Base-by-base conservation (phyloP, 2,797 vertebrate species). In the Myotis vivesi region DNA sequence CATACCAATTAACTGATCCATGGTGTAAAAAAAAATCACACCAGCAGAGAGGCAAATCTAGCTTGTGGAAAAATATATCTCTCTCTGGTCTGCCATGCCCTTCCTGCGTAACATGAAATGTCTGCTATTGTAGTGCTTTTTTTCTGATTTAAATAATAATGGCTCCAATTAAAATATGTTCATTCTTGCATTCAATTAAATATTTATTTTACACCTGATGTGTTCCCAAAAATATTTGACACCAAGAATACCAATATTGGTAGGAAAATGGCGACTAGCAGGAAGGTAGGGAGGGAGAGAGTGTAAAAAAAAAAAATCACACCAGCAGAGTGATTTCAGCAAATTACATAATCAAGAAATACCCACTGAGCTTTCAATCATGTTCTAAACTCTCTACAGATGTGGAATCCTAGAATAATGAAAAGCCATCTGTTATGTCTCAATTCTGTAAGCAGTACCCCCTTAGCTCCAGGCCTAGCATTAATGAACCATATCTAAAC, bases 331-430 rank as follows among this genome's bases (percentile, higher is more conserved):
- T 81, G 69, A 92, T 68, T 87, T 90, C 15, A 72, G 85, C 73
- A 73, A 92, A 96, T 77, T 1, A 0, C 69, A 94, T 69, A 87
- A 92, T 85, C 71, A 94, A 87, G 92, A 96, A 96, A 91, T 79
- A 76, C 5, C 75, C 86, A 80, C 49, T 71, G 79, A 96, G 44
- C 38, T 76, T 87, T 69, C 69, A 79, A 28, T 83, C 36, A 72
- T 71, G 57, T 79, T 94, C 76, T 62, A 81, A 0, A 72, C 44
- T 71, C 36, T 73, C 44, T 73, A 91, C 20, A 95, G 57, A 94
- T 76, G 20, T 84, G 59, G 49, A 92, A 72, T 81, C 72, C 59
- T 38, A 64, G 64, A 85, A 86, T 76, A 86, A 76, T 77, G 38
- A 91, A 89, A 92, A 89, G 51, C 46, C 80, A 89, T 85, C 69